Evolutionary conservation across 1,140 invertebrate genomes (phyloP), one percentile per base, ranked within the genome.

Genomic region (Anoplolepis gracilipes): DNA sequence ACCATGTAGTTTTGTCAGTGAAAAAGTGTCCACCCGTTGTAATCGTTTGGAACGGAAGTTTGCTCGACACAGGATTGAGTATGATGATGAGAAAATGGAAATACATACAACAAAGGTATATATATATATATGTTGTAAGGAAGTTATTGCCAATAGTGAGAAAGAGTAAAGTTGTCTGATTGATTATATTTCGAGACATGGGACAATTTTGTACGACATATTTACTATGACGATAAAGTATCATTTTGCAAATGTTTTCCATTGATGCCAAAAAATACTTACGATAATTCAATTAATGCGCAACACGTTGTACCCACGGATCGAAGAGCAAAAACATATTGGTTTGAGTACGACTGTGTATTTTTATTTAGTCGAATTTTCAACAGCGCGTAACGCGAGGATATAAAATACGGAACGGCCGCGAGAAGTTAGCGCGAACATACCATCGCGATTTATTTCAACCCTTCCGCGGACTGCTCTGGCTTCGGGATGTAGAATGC

Each of bases 391-490:
- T 39, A 36, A 30, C 65, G 57, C 82, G 84, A 85, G 78, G 85
- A 82, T 86, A 87, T 77, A 78, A 85, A 76, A 89, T 70, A 73
- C 25, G 59, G 53, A 69, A 77, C 46, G 42, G 30, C 25, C 25
- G 33, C 49, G 30, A 19, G 16, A 78, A 91, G 85, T 91, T 90
- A 88, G 46, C 73, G 65, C 65, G 85, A 87, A 91, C 61, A 55
- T 13, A 79, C 75, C 70, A 91, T 87, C 67, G 87, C 90, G 87
- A 92, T 92, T 92, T 92, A 89, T 93, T 92, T 81, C 87, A 88
- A 89, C 87, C 90, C 92, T 92, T 90, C 84, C 84, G 65, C 84
- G 69, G 77, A 16, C 59, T 81, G 22, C 30, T 25, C 57, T 76
- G 69, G 64, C 79, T 84, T 69, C 85, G 81, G 81, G 87, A 87